Evolutionary conservation across 1,140 invertebrate genomes (phyloP).

Genomic region (Trialeurodes vaporariorum): DNA sequence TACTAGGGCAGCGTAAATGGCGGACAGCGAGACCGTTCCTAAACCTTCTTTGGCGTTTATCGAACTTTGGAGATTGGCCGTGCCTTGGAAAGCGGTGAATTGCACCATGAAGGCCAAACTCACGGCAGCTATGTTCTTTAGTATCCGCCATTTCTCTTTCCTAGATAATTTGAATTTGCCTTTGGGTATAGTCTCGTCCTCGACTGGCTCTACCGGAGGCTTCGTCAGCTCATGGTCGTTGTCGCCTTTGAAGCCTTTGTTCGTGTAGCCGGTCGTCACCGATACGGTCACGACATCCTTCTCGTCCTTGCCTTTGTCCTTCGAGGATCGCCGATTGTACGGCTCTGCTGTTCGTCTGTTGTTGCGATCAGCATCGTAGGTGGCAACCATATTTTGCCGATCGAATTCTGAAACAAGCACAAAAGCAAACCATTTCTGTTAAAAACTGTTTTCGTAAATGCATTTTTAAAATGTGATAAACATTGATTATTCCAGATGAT

Average conservation of each 20-base stretch:
- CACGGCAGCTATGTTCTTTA: constrained; percentile 76
- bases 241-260: constrained; percentile 52
- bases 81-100: constrained; percentile 84
- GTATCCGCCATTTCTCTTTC: constrained; percentile 71
- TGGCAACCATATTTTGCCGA: not conserved
- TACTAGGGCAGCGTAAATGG: constrained; percentile 78
- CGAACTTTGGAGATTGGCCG: constrained; percentile 78
- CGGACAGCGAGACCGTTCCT: constrained; percentile 65
- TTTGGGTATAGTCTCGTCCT: constrained; percentile 48
- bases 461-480: too few relatives aligned
- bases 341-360: not conserved
- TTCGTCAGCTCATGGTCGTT: constrained; percentile 46
- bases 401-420: not conserved
- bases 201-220: constrained; percentile 40
- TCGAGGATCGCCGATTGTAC: not conserved
- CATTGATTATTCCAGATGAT: too few relatives aligned
- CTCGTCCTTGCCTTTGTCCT: constrained; percentile 9
- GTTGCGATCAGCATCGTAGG: not conserved
- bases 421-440: too few relatives aligned
- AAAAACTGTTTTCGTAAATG: too few relatives aligned
- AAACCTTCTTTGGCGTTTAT: constrained; percentile 73
- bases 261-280: constrained; percentile 41
- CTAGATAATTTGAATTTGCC: constrained; percentile 64
- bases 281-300: constrained; percentile 23
- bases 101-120: constrained; percentile 84